Base-by-base conservation (phyloP, 2,888 invertebrate species). In the Dryobota labecula region DNA sequence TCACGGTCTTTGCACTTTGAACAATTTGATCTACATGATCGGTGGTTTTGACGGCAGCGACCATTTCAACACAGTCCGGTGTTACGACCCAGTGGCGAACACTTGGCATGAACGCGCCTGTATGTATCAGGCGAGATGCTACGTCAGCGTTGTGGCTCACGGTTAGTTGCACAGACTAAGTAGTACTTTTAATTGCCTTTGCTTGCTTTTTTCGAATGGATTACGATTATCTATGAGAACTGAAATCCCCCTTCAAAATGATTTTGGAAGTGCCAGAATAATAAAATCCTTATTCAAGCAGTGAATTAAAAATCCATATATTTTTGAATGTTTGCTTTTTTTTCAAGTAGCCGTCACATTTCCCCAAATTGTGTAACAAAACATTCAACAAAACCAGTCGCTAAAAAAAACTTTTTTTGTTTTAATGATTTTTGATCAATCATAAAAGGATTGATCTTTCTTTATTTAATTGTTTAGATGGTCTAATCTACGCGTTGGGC, bases 41-140 rank as follows among this genome's bases (percentile, higher is more conserved):
- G 98, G 98, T 7, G 98, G 98, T 2, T 98, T 97, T 90, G 98
- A 98, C 89, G 98, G 98, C 20, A 96, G 97, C 72, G 97, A 97
- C 79, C 97, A 98, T 83, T 97, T 98, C 89, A 97, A 97, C 89
- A 97, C 98, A 2, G 97, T 98, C 45, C 97, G 98, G 68, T 97
- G 98, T 87, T 98, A 98, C 91, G 97, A 98, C 89, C 98, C 98
- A 0, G 97, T 97, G 18, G 96, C 96, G 2, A 97, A 98, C 87
- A 96, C 96, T 53, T 98, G 98, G 98, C 96, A 96, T 57, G 97
- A 97, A 88, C 96, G 97, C 65, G 97, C 98, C 7, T 97, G 98
- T 88, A 98, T 98, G 98, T 97, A 97, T 87, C 97, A 97, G 83
- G 97, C 97, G 9, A 95, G 98, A 80, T 98, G 98, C 93, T 97